Evolutionary conservation across 23 tunicate genomes (phyloP).

Genomic region (Oikopleura vanhoeffeni): DNA sequence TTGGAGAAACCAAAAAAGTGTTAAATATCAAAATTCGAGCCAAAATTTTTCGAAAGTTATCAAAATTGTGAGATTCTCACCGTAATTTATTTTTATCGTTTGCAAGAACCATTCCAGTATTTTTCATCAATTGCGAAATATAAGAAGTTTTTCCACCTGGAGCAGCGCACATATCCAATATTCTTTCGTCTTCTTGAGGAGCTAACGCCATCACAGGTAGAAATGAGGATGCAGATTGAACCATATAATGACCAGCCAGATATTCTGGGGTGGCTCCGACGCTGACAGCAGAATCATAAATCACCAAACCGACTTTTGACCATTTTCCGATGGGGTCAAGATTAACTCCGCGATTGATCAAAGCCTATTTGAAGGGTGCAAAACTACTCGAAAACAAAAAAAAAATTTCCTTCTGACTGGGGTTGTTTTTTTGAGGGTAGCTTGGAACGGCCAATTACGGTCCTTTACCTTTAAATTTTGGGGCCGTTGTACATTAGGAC

Average conservation of each 20-base stretch:
- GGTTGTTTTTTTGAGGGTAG: neutral
- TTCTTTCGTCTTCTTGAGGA: conserved; percentile 71
- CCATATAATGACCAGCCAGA: conserved; percentile 87
- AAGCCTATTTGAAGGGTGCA: too few relatives aligned
- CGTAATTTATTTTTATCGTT: conserved; percentile 44
- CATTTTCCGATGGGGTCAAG: conserved; percentile 89
- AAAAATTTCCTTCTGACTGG: neutral
- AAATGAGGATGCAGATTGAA: conserved; percentile 88
- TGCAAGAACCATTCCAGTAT: conserved; percentile 55
- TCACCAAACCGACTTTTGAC: conserved; percentile 93
- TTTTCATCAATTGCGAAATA: conserved; percentile 94
- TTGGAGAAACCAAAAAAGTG: too few relatives aligned
- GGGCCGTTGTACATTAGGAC: too few relatives aligned
- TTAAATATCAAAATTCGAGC: too few relatives aligned
- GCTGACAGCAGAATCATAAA: conserved; percentile 66
- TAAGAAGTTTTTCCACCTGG: conserved; percentile 96
- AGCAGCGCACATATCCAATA: conserved; percentile 94
- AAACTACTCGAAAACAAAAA: neutral
- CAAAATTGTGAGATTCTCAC: neutral
- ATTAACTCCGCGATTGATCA: conserved; percentile 69
- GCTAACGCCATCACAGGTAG: conserved; percentile 93
- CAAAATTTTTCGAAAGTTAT: too few relatives aligned
- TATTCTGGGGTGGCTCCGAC: conserved; percentile 89
- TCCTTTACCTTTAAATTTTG: too few relatives aligned
- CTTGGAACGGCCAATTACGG: neutral